A percentile compares a stretch with the other conserved stretches of the same genome.
phyloP scores from a whole-genome alignment of 92 coral and sea anemone genomes.

The Ricordea florida region DNA sequence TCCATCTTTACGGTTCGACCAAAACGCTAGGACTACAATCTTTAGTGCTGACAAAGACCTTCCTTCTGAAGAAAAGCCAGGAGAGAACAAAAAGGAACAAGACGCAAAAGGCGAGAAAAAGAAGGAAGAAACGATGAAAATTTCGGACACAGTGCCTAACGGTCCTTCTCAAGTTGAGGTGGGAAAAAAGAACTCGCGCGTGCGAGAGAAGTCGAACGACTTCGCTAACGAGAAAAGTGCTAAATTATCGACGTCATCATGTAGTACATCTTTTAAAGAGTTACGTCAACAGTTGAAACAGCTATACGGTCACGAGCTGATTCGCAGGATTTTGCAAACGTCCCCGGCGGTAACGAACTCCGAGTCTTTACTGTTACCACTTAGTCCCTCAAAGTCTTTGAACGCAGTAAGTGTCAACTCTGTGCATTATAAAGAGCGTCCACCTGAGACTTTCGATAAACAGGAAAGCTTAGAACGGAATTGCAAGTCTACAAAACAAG shows the following conservation, averaged over 20 bases:
- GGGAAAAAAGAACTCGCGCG: background rate
- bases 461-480: no score
- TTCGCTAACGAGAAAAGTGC: background rate
- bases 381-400: no score
- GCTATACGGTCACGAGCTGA: slow-evolving; percentile 67
- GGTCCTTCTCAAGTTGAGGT: no score
- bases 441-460: no score
- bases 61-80: background rate
- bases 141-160: no score
- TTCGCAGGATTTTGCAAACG: slow-evolving; percentile 54
- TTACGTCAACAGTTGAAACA: slow-evolving; percentile 75
- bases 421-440: no score
- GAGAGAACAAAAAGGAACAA: background rate
- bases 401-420: no score
- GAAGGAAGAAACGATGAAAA: no score
- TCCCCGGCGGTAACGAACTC: slow-evolving; percentile 37
- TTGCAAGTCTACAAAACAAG: no score
- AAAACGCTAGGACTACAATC: background rate
- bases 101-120: no score
- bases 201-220: background rate
- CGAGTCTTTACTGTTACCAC: background rate
- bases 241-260: slow-evolving; percentile 50
- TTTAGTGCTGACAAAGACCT: background rate
- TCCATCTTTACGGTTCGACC: no score
- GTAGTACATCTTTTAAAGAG: slow-evolving; percentile 19